These are phyloP conservation scores for Melikaiella ostensackeni DNA, from an alignment of 2,888 invertebrate species.

Conservation along the genomic window DNA sequence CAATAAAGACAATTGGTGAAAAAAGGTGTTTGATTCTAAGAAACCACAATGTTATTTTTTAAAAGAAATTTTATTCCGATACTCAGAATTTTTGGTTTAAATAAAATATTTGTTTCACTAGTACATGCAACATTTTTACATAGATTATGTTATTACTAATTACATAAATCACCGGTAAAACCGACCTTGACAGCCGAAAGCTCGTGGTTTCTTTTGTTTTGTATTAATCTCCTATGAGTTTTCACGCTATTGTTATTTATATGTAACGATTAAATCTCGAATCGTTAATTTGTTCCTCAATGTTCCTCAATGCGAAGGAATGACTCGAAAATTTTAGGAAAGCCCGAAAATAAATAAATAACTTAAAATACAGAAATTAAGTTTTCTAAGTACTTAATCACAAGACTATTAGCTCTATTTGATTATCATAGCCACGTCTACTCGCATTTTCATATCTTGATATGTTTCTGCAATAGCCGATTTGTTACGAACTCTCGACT, in stretches of 20 bases:
- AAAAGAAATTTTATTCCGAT: conserved; percentile 35
- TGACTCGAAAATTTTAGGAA: neutral
- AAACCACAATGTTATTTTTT: neutral
- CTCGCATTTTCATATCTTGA: conserved; percentile 4
- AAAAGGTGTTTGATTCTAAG: neutral
- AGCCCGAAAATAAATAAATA: conserved; percentile 31
- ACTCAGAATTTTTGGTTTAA: conserved; percentile 7
- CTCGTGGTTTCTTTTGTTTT: neutral
- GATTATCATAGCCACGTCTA: conserved; percentile 17
- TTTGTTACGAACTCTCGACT: neutral
- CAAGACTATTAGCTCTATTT: neutral
- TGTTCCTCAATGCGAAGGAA: neutral
- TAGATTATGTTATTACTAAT: neutral
- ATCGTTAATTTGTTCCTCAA: conserved; percentile 1
- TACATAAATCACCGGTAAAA: neutral
- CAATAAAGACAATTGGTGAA: neutral
- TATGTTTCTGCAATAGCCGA: conserved; percentile 9
- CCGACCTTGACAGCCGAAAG: neutral
- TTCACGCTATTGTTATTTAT: neutral
- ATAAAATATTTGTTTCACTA: conserved; percentile 5
- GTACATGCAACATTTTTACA: conserved; percentile 9
- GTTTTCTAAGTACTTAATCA: conserved; percentile 38
- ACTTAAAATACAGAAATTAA: conserved; percentile 27
- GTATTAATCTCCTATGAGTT: neutral
- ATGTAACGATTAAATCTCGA: neutral